A percentile compares a stretch with the other conserved stretches of the same genome.
Evolutionary conservation across 2,113 vertebrate genomes (phyloP).

Genomic region (Cynocephalus volans): DNA sequence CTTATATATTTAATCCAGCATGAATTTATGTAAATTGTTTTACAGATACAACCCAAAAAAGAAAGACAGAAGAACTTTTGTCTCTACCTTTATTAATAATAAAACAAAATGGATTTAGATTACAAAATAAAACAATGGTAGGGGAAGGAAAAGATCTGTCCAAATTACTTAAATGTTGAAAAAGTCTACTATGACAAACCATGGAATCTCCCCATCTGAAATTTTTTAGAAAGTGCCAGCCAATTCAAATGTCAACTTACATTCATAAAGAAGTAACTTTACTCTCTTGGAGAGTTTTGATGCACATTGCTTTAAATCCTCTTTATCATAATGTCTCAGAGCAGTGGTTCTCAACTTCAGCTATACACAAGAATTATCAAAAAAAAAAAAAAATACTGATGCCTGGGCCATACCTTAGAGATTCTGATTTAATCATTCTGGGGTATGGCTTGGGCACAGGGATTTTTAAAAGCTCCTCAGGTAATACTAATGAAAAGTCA

Average conservation of each 20-base stretch:
- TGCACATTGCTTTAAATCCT: background rate
- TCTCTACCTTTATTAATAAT: background rate
- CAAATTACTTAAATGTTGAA: background rate
- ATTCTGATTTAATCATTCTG: background rate
- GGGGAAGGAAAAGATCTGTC: background rate
- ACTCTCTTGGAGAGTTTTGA: background rate
- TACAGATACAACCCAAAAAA: background rate
- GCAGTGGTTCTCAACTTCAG: background rate
- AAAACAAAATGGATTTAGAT: background rate
- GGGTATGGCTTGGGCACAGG: background rate
- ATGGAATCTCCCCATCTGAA: background rate
- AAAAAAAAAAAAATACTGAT: background rate
- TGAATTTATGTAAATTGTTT: constrained; percentile 33
- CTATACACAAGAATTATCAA: background rate
- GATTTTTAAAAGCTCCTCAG: background rate
- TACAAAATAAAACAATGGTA: constrained; percentile 29
- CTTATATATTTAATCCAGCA: constrained; percentile 45
- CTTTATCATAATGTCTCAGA: background rate
- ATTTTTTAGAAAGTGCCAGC: background rate
- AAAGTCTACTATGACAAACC: background rate
- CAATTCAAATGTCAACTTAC: constrained; percentile 1
- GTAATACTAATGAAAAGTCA: background rate
- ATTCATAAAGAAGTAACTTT: constrained; percentile 40
- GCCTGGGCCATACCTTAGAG: background rate
- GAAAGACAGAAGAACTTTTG: background rate